A percentile compares a stretch with the other conserved stretches of the same genome.
Conservation (phyloP, 2,113 vertebrate genomes). For the Rhineura floridana region DNA sequence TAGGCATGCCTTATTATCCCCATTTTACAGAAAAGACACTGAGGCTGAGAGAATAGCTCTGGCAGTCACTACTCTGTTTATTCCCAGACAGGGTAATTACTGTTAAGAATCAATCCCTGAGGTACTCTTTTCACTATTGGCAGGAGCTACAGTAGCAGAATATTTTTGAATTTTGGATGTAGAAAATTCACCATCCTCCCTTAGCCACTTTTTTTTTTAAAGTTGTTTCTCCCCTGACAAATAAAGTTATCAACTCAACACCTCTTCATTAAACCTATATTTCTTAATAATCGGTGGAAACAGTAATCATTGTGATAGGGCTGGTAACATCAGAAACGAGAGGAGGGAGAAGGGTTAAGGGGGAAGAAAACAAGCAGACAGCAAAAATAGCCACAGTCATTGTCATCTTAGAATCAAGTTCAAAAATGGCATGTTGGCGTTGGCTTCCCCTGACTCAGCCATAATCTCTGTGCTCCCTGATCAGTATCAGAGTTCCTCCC, state of each 20-base stretch:
- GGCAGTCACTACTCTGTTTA: not conserved
- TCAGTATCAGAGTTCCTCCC: not conserved
- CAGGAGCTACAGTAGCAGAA: not conserved
- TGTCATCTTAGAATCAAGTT: not conserved
- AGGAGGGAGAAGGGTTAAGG: not conserved
- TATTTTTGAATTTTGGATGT: not conserved
- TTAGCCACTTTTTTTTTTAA: not conserved
- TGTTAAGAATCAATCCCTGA: too few relatives aligned
- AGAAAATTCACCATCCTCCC: not conserved
- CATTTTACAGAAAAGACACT: too few relatives aligned
- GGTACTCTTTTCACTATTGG: not conserved
- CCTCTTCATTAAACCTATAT: not conserved
- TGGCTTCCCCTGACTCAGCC: not conserved
- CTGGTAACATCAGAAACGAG: not conserved
- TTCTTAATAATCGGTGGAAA: not conserved
- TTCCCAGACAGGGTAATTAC: not conserved
- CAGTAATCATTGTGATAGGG: not conserved
- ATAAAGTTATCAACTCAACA: not conserved
- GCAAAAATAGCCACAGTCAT: not conserved
- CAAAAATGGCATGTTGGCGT: not conserved
- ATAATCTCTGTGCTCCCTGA: not conserved
- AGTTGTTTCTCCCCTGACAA: not conserved
- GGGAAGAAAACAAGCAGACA: not conserved
- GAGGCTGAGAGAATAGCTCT: not conserved
- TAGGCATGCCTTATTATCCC: too few relatives aligned